These are phyloP conservation scores for Olivierus martensii DNA, from an alignment of 1,140 invertebrate genomes.

Conservation along the genomic window DNA sequence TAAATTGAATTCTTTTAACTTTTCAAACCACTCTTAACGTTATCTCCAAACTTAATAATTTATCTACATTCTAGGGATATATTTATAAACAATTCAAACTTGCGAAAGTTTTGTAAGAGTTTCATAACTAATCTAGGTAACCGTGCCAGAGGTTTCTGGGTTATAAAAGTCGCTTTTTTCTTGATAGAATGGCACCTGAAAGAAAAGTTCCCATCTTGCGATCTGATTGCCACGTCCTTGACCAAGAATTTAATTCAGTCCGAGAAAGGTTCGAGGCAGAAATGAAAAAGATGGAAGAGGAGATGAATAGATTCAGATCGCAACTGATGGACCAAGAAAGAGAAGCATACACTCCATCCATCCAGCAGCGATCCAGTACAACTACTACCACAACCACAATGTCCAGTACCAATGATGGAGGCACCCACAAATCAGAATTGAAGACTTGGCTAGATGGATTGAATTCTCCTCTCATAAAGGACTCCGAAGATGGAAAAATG, in stretches of 20 bases:
- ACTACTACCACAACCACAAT: slow-evolving; percentile 7
- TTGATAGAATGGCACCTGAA: slow-evolving; percentile 24
- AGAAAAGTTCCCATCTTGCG: slow-evolving; percentile 61
- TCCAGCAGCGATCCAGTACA: neutral
- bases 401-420: slow-evolving; percentile 9
- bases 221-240: slow-evolving; percentile 86
- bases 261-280: slow-evolving; percentile 88
- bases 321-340: slow-evolving; percentile 81
- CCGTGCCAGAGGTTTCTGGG: too few species aligned
- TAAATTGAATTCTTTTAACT: too few species aligned
- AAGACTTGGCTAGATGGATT: slow-evolving; percentile 56
- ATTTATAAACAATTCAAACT: too few species aligned
- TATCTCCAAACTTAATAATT: too few species aligned
- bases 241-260: slow-evolving; percentile 91
- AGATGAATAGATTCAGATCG: slow-evolving; percentile 88
- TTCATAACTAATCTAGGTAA: too few species aligned
- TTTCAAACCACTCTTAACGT: too few species aligned
- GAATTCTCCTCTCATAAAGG: slow-evolving; percentile 76
- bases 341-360: slow-evolving; percentile 1
- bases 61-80: too few species aligned
- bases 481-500: slow-evolving; percentile 64
- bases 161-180: too few species aligned
- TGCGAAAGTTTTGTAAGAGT: too few species aligned
- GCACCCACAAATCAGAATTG: slow-evolving; percentile 22
- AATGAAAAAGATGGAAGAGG: slow-evolving; percentile 96